Evolutionary conservation across 2,888 invertebrate genomes (phyloP).

Genomic region (Teinopalpus imperialis): DNA sequence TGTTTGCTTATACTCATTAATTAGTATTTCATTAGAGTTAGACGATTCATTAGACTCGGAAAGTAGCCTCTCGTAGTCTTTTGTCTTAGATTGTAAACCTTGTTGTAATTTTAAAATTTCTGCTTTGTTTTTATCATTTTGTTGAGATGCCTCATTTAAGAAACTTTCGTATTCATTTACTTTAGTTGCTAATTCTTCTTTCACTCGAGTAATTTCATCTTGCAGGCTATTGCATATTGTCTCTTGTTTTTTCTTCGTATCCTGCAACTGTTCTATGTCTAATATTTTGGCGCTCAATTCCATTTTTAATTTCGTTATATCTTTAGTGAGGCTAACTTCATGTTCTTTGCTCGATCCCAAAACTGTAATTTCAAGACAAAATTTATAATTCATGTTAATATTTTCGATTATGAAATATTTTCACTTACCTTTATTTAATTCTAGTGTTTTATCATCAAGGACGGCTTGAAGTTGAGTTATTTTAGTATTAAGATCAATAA

Average conservation of each 20-base stretch:
- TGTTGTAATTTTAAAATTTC: slow-evolving; percentile 68
- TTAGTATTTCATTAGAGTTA: slow-evolving; percentile 64
- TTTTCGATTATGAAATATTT: background rate
- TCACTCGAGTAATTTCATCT: slow-evolving; percentile 60
- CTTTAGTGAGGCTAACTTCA: slow-evolving; percentile 73
- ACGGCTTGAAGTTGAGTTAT: slow-evolving; percentile 71
- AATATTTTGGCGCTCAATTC: slow-evolving; percentile 79
- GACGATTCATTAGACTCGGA: slow-evolving; percentile 59
- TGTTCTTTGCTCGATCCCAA: slow-evolving; percentile 69
- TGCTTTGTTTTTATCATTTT: slow-evolving; percentile 64
- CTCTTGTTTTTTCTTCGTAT: slow-evolving; percentile 66
- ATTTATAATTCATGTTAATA: background rate
- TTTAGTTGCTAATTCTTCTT: slow-evolving; percentile 64
- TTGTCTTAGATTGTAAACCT: slow-evolving; percentile 59
- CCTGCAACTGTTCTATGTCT: slow-evolving; percentile 77
- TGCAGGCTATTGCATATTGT: slow-evolving; percentile 55
- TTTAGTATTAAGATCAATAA: slow-evolving; percentile 72
- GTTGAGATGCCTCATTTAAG: slow-evolving; percentile 64
- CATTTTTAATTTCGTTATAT: slow-evolving; percentile 77
- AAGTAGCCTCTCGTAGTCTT: slow-evolving; percentile 64
- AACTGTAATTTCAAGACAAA: slow-evolving; percentile 27
- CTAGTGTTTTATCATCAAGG: slow-evolving; percentile 75
- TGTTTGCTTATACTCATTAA: slow-evolving; percentile 71
- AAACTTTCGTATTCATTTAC: slow-evolving; percentile 73
- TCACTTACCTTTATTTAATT: slow-evolving; percentile 73